These are phyloP conservation scores for Eupeodes latifasciatus DNA, from an alignment of 2,888 invertebrate genomes.

Conservation along the genomic window DNA sequence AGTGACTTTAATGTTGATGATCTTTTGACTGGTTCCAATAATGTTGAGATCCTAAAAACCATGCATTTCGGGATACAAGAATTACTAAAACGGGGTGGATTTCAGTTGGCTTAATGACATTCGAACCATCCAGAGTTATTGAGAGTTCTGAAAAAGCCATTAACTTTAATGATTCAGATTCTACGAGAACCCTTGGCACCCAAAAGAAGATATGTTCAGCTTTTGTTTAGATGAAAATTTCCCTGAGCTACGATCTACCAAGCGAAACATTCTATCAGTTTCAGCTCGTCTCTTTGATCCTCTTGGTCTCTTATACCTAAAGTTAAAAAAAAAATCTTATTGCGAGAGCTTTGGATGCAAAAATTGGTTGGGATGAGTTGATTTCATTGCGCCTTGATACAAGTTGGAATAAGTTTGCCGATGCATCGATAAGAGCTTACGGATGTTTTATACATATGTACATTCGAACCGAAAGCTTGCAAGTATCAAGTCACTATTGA, in stretches of 20 bases:
- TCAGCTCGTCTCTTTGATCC: not conserved
- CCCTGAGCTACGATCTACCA: not conserved
- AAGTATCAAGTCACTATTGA: not conserved
- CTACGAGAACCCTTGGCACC: not conserved
- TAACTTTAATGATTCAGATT: not conserved
- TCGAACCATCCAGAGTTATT: too few relatives aligned
- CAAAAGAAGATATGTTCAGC: not conserved
- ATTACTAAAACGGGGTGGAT: too few relatives aligned
- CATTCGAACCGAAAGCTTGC: not conserved
- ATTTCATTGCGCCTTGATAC: not conserved
- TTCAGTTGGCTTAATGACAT: too few relatives aligned
- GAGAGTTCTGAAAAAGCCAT: too few relatives aligned
- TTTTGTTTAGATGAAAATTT: not conserved
- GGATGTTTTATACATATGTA: not conserved
- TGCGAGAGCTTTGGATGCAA: slow-evolving; percentile 21
- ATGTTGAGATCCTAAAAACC: too few relatives aligned
- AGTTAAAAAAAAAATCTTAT: slow-evolving; percentile 4
- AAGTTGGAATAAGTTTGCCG: not conserved
- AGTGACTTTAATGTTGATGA: too few relatives aligned
- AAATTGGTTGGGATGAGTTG: slow-evolving; percentile 13
- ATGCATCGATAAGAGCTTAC: not conserved
- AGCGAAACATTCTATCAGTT: not conserved
- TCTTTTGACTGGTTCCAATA: too few relatives aligned
- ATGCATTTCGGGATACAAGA: too few relatives aligned
- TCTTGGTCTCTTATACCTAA: not conserved